Conservation (phyloP, 2,888 invertebrate species). For the Chrysolina americana region DNA sequence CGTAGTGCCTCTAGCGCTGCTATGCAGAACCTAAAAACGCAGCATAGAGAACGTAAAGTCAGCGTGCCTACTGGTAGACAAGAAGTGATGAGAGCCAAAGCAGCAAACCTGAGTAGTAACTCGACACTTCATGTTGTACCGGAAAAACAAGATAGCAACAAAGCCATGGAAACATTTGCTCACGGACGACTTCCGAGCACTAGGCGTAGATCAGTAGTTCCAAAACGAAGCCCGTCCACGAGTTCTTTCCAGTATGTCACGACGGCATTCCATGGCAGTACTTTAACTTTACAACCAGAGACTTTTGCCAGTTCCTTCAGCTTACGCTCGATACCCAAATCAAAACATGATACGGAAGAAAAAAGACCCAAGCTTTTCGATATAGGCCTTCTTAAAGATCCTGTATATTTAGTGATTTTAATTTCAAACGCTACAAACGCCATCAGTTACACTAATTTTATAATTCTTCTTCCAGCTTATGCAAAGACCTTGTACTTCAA, state of each 20-base stretch:
- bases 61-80: slow-evolving; percentile 73
- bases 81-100: slow-evolving; percentile 63
- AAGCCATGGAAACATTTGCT: slow-evolving; percentile 60
- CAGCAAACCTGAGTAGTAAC: slow-evolving; percentile 64
- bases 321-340: slow-evolving; percentile 76
- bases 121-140: slow-evolving; percentile 77
- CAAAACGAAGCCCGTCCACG: slow-evolving; percentile 81
- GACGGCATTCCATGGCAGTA: slow-evolving; percentile 89
- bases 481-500: slow-evolving; percentile 81
- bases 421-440: slow-evolving; percentile 90
- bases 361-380: slow-evolving; percentile 82
- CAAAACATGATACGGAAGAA: slow-evolving; percentile 64
- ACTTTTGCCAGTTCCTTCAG: slow-evolving; percentile 86
- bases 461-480: slow-evolving; percentile 85
- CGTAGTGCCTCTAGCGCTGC: slow-evolving; percentile 82
- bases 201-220: slow-evolving; percentile 63
- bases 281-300: slow-evolving; percentile 83
- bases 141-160: slow-evolving; percentile 71
- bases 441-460: slow-evolving; percentile 89
- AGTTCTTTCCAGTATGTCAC: slow-evolving; percentile 89
- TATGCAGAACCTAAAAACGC: slow-evolving; percentile 72
- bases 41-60: slow-evolving; percentile 72
- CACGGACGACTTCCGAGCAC: slow-evolving; percentile 59
- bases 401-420: slow-evolving; percentile 85
- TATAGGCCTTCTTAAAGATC: slow-evolving; percentile 80